phyloP scores from a whole-genome alignment of 1,140 invertebrate genomes.

The Coenobita brevimanus region DNA sequence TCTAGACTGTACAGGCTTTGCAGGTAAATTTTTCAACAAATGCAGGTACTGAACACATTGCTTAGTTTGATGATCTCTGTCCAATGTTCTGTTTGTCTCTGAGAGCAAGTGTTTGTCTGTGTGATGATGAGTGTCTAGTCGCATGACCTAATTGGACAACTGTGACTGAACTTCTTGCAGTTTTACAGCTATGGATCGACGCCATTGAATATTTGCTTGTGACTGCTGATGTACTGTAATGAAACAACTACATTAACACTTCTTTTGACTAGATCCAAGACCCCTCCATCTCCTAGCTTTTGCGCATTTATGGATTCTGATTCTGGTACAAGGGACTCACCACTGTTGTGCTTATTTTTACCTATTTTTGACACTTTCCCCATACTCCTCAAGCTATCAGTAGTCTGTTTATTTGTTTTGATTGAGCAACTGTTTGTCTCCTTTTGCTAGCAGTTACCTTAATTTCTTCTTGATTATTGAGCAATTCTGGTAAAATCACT shows the following conservation, averaged over 20 bases:
- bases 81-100: background rate
- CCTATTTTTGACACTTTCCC: background rate
- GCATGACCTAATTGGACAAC: background rate
- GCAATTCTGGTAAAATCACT: too few relatives aligned
- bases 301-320: background rate
- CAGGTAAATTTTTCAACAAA: background rate
- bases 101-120: too few relatives aligned
- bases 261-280: background rate
- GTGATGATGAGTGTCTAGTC: too few relatives aligned
- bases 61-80: background rate
- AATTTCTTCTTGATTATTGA: too few relatives aligned
- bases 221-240: background rate
- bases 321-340: too few relatives aligned
- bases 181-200: constrained; percentile 34
- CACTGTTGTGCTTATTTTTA: too few relatives aligned
- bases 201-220: constrained; percentile 3
- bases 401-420: background rate
- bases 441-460: background rate
- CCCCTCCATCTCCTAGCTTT: background rate
- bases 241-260: background rate
- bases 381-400: background rate
- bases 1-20: constrained; percentile 8
- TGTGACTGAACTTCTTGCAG: constrained; percentile 38
- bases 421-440: background rate
- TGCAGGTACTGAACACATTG: too few relatives aligned